Base-by-base conservation (phyloP, 2,113 vertebrate species). In the Tragelaphus scriptus region DNA sequence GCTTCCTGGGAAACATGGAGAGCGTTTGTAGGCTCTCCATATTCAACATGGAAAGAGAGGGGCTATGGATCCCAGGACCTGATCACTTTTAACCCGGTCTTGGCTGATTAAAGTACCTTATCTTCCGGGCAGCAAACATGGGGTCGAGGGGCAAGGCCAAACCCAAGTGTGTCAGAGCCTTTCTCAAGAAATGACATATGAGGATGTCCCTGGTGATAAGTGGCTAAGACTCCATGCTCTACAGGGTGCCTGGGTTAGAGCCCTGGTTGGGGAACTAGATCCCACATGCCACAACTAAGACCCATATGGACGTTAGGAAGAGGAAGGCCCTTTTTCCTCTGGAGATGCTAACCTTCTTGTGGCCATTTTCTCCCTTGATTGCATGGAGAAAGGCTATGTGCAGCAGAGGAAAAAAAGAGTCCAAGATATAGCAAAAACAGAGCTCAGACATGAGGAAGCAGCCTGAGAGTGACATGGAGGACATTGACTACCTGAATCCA, bases 1-100 rank as follows among this genome's bases (percentile, higher is more conserved):
- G 36, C 53, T 21, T 63, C 36, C 30, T 44, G 53, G 75, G 26
- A 16, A 82, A 21, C 0, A 0, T 0, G 1, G n/a, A 61, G 6
- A 56, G 26, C 40, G 56, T 71, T 17, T 44, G 77, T 11, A 68
- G 82, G 53, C 15, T 36, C 25, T 40, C 36, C 10, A 0, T 40
- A 28, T 23, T 56, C 25, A 11, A 7, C 14, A 25, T 14, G 59
- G 44, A 9, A 28, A 10, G 21, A 21, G 32, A 58, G 59, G 47
- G 26, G 44, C 63, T 49, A 5, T 7, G 36, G 28, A 36, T 65
- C 53, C 47, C n/a, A 25, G 53, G 40, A 47, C 17, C 40, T 58
- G 21, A 17, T 3, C 44, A 49, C 28, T 71, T 93, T 88, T 85
- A 53, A 58, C 12, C 47, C n/a, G 30, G 0, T 40, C 16, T 40